Evolutionary conservation across 2,888 invertebrate genomes (phyloP).

Genomic region (Schizaphis graminum): DNA sequence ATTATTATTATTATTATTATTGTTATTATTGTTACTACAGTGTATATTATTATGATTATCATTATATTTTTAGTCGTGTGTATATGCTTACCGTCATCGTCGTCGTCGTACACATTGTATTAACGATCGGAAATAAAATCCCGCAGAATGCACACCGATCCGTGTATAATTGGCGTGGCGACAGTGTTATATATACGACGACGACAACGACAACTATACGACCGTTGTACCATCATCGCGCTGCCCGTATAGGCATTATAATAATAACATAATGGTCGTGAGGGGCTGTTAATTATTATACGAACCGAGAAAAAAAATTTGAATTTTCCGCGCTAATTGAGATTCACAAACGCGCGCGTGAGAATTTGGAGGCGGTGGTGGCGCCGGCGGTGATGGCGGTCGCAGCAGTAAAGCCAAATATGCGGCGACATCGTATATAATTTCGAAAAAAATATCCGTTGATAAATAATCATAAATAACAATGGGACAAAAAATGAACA

Average conservation of each 20-base stretch:
- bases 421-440: background rate
- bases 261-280: background rate
- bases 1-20: constrained; percentile 22
- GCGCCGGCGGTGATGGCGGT: background rate
- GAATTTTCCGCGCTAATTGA: constrained; percentile 44
- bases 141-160: constrained; percentile 63
- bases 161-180: constrained; percentile 63
- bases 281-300: constrained; percentile 52
- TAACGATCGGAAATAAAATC: constrained; percentile 65
- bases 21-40: constrained; percentile 41
- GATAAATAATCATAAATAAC: constrained; percentile 35
- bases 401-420: background rate
- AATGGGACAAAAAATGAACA: background rate
- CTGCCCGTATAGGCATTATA: background rate
- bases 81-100: background rate
- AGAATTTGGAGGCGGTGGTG: background rate
- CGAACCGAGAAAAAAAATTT: background rate
- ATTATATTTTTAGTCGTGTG: constrained; percentile 4
- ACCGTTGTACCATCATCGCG: background rate
- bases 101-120: constrained; percentile 50
- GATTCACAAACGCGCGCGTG: constrained; percentile 18
- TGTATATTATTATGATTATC: constrained; percentile 6
- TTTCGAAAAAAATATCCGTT: background rate
- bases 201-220: background rate
- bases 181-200: constrained; percentile 17